These are phyloP conservation scores for Sebastiscus albofasciatus DNA, from an alignment of 2,797 vertebrate genomes.

Conservation along the genomic window DNA sequence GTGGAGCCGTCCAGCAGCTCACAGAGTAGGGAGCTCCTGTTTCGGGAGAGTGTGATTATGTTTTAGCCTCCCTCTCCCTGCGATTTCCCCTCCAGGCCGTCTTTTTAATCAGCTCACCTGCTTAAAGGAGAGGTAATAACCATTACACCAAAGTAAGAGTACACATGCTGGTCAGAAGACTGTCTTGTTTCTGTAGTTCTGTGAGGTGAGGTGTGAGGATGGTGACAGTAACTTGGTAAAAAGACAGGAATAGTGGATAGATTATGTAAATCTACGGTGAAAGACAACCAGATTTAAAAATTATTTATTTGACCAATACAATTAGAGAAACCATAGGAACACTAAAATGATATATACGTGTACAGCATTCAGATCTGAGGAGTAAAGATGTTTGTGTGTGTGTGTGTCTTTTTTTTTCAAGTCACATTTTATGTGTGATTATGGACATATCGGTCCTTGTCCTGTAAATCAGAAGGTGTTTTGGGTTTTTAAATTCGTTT, in stretches of 20 bases:
- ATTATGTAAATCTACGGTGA: background rate
- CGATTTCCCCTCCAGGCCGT: background rate
- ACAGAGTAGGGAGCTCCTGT: background rate
- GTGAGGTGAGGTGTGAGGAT: background rate
- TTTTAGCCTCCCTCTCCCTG: conserved; percentile 1
- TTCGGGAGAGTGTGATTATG: background rate
- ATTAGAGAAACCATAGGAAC: background rate
- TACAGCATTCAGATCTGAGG: background rate
- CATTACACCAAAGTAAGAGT: background rate
- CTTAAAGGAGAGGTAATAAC: conserved; percentile 1
- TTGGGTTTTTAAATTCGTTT: background rate
- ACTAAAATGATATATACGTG: background rate
- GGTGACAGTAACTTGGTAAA: background rate
- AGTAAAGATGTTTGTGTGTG: background rate
- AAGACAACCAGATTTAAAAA: no score
- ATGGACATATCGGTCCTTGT: background rate
- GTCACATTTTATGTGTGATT: background rate
- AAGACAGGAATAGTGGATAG: background rate
- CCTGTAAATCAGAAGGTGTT: background rate
- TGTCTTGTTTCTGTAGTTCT: background rate
- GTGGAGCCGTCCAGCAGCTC: background rate
- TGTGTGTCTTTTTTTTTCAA: no score
- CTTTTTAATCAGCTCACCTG: conserved; percentile 21
- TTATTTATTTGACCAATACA: background rate
- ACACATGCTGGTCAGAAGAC: background rate